A percentile compares a stretch with the other conserved stretches of the same genome.
phyloP scores from a whole-genome alignment of 1,140 invertebrate genomes.

The Micrasema minimum region DNA sequence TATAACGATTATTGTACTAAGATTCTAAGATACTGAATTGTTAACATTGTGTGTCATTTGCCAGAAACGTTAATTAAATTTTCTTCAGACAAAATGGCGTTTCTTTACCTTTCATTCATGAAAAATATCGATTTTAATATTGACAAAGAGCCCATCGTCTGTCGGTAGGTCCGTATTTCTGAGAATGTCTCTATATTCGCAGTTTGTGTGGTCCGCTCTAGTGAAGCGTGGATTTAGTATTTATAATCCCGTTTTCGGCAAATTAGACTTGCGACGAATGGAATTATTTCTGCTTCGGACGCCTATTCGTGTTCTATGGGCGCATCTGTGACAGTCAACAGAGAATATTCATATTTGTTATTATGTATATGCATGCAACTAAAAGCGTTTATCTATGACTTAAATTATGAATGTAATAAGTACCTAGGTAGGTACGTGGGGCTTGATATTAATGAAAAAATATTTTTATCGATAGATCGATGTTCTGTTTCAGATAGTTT shows the following conservation, averaged over 20 bases:
- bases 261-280: conserved; percentile 23
- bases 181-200: neutral
- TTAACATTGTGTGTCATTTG: no score
- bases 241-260: conserved; percentile 28
- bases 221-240: conserved; percentile 9
- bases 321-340: conserved; percentile 26
- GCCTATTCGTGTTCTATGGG: conserved; percentile 18
- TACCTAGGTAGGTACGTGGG: no score
- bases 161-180: no score
- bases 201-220: conserved; percentile 19
- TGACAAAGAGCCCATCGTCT: conserved; percentile 6
- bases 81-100: neutral
- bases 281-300: conserved; percentile 17
- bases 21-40: no score
- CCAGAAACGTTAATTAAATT: conserved; percentile 8
- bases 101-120: conserved; percentile 26
- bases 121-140: conserved; percentile 22
- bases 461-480: no score
- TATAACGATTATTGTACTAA: no score
- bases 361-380: no score
- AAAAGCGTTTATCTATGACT: no score
- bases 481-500: no score
- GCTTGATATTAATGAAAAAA: no score
- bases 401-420: no score
- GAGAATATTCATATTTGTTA: neutral